These are phyloP conservation scores for Clinocottus analis DNA, from an alignment of 2,113 vertebrate species.

Conservation along the genomic window DNA sequence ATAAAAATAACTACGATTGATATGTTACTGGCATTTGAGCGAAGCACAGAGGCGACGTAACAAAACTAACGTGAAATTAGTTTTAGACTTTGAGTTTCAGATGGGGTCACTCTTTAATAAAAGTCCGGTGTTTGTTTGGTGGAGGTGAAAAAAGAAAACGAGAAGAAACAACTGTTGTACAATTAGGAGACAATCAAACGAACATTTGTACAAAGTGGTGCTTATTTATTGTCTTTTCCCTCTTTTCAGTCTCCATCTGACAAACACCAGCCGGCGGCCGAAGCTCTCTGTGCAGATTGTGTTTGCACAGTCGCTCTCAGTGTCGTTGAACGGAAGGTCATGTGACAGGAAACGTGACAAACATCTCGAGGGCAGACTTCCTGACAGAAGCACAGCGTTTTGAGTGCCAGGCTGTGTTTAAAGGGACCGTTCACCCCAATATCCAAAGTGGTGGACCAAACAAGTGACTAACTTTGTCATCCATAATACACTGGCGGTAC, in stretches of 20 bases:
- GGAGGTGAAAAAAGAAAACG: too few relatives aligned
- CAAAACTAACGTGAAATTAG: too few relatives aligned
- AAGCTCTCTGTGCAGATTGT: constrained; percentile 8
- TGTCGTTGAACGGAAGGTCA: background rate
- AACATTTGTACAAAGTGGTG: background rate
- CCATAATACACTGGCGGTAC: too few relatives aligned
- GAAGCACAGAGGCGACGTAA: too few relatives aligned
- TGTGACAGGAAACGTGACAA: constrained; percentile 57
- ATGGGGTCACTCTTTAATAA: too few relatives aligned
- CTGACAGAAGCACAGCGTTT: constrained; percentile 33
- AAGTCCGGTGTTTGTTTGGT: too few relatives aligned
- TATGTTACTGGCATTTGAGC: too few relatives aligned
- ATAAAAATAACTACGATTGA: too few relatives aligned
- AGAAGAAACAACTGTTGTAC: background rate
- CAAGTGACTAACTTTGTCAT: too few relatives aligned
- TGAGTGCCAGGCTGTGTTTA: background rate
- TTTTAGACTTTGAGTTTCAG: too few relatives aligned
- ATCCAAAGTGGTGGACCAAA: too few relatives aligned
- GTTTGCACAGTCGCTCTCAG: constrained; percentile 22
- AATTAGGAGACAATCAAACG: background rate
- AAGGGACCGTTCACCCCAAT: background rate
- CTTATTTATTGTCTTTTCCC: background rate
- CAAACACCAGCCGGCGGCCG: background rate
- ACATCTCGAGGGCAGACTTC: constrained; percentile 40
- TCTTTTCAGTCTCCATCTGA: background rate